A percentile compares a stretch with the other conserved stretches of the same genome.
phyloP scores from a whole-genome alignment of 2,797 vertebrate genomes.

The Parotocinclus haroldoi region DNA sequence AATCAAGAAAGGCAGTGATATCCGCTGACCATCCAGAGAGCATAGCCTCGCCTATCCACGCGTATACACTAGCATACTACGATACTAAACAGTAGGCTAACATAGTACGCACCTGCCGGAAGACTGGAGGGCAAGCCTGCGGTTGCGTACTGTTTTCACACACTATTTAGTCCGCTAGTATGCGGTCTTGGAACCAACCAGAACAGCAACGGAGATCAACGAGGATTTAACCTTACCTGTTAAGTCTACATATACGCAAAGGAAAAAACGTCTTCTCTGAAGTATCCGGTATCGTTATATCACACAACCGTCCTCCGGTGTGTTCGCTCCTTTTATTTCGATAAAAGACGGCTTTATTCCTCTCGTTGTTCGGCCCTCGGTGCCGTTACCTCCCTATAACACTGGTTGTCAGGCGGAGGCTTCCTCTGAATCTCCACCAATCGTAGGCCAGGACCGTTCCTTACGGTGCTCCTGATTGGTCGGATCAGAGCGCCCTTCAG shows the following conservation, averaged over 20 bases:
- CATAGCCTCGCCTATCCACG: not conserved
- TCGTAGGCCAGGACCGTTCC: conserved; percentile 13
- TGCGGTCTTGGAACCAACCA: not conserved
- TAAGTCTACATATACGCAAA: conserved; percentile 58
- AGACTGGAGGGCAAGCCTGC: not conserved
- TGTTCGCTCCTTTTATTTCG: conserved; percentile 5
- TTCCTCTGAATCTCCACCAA: conserved; percentile 48
- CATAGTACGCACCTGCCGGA: not conserved
- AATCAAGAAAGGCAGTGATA: conserved; percentile 1
- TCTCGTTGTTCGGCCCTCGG: conserved; percentile 38
- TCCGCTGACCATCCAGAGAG: conserved; percentile 2
- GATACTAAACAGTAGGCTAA: not conserved
- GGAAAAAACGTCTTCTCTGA: conserved; percentile 33
- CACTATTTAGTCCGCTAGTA: conserved; percentile 1
- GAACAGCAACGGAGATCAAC: not conserved
- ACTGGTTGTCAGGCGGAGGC: conserved; percentile 58
- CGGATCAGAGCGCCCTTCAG: not conserved
- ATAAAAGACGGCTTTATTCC: not conserved
- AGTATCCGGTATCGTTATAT: conserved; percentile 20
- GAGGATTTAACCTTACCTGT: conserved; percentile 60
- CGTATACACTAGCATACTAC: not conserved
- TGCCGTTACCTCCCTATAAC: conserved; percentile 39
- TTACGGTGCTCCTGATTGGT: conserved; percentile 4
- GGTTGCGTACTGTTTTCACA: not conserved
- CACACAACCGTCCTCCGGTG: conserved; percentile 20